phyloP scores from a whole-genome alignment of 2,113 vertebrate species.

The Tragelaphus strepsiceros region DNA sequence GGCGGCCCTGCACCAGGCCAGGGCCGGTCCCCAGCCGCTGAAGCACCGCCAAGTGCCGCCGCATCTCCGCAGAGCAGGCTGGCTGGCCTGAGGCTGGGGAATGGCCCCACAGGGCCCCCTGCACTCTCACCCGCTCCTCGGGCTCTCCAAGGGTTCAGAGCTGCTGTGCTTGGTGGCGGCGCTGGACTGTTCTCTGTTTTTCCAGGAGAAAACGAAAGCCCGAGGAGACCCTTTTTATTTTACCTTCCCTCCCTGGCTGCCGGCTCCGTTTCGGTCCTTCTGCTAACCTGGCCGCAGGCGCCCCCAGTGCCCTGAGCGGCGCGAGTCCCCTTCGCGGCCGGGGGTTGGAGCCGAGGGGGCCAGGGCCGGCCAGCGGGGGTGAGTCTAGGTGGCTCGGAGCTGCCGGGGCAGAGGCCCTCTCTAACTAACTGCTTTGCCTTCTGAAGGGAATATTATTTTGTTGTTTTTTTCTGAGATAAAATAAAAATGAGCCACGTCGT shows the following conservation, averaged over 20 bases:
- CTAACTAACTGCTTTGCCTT: constrained; percentile 24
- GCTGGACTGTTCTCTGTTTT: not conserved
- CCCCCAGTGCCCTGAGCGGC: not conserved
- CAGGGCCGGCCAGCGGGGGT: not conserved
- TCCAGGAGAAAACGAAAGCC: not conserved
- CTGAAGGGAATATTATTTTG: not conserved
- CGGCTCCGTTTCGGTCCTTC: not conserved
- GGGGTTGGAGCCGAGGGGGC: not conserved
- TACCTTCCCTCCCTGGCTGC: not conserved
- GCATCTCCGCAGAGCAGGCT: not conserved
- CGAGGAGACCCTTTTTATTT: constrained; percentile 11
- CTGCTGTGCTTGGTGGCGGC: not conserved
- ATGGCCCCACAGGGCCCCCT: not conserved
- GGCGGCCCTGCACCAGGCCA: not conserved
- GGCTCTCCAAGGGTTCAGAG: not conserved
- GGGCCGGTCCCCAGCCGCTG: not conserved
- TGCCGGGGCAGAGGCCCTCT: not conserved
- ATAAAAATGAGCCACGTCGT: constrained; percentile 69
- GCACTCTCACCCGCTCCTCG: not conserved
- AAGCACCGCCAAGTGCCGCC: not conserved
- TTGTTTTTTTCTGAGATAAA: constrained; percentile 39
- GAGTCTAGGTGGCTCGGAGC: not conserved
- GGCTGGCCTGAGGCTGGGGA: not conserved
- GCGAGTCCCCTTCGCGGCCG: not conserved
- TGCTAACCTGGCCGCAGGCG: not conserved